Percentiles rank a stretch among this genome's conserved stretches.
phyloP scores from a whole-genome alignment of 2,113 vertebrate genomes.

The Gadus chalcogrammus region DNA sequence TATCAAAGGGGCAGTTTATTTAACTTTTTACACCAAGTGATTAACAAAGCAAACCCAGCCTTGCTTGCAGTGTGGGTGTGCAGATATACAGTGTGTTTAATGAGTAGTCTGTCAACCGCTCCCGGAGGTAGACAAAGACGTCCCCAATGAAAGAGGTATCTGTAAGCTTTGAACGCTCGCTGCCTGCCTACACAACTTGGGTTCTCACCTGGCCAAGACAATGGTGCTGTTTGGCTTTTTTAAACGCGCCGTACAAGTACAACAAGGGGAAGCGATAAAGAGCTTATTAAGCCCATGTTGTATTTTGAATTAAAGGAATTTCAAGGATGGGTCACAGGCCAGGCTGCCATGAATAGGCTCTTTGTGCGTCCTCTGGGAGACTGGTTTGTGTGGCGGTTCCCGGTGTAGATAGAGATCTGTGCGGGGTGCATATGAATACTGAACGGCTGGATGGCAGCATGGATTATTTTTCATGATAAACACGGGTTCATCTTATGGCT shows the following conservation, averaged over 20 bases:
- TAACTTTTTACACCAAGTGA: conserved; percentile 29
- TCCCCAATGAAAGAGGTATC: conserved; percentile 46
- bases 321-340: conserved; percentile 39
- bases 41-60: conserved; percentile 34
- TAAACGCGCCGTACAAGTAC: not conserved
- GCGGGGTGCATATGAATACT: conserved; percentile 31
- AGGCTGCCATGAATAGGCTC: conserved; percentile 45
- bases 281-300: conserved; percentile 40
- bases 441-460: conserved; percentile 54
- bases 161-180: conserved; percentile 34
- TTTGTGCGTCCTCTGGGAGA: conserved; percentile 53
- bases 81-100: conserved; percentile 49
- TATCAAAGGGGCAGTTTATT: conserved; percentile 48
- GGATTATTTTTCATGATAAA: conserved; percentile 42
- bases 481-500: not conserved
- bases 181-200: conserved; percentile 51
- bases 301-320: conserved; percentile 56
- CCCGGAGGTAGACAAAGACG: conserved; percentile 19
- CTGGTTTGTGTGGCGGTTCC: conserved; percentile 51
- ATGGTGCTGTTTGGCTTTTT: conserved; percentile 15
- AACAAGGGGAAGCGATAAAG: conserved; percentile 29
- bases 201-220: conserved; percentile 30
- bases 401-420: conserved; percentile 34
- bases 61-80: conserved; percentile 28
- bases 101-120: conserved; percentile 15